Evolutionary conservation across 2,797 vertebrate species (phyloP).

Genomic region (Mormyrus proboscirostris): DNA sequence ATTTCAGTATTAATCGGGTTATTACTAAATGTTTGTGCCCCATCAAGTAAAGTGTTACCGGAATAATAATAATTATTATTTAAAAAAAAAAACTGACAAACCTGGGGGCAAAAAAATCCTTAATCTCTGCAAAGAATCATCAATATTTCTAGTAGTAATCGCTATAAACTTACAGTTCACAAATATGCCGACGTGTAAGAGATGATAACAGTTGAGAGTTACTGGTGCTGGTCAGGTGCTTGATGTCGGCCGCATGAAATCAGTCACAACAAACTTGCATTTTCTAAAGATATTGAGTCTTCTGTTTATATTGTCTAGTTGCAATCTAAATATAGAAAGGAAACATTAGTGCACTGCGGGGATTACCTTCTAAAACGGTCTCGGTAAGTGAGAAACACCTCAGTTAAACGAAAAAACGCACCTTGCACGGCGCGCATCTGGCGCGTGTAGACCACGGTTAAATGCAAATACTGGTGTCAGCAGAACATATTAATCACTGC

Average conservation of each 20-base stretch:
- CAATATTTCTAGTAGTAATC: neutral
- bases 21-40: neutral
- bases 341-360: neutral
- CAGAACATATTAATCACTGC: slow-evolving; percentile 28
- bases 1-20: neutral
- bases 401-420: neutral
- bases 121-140: neutral
- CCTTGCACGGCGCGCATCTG: neutral
- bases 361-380: neutral
- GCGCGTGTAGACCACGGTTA: slow-evolving; percentile 5
- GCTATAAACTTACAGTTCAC: neutral
- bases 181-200: neutral
- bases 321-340: neutral
- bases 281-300: neutral
- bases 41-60: neutral
- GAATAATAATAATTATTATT: neutral
- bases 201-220: neutral
- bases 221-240: neutral
- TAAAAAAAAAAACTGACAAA: neutral
- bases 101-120: neutral
- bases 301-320: neutral
- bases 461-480: slow-evolving; percentile 14
- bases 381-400: neutral
- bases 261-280: neutral
- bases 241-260: neutral